Evolutionary conservation across 64 coral and sea anemone species (phyloP).

Genomic region (Catalaphyllia jardinei): DNA sequence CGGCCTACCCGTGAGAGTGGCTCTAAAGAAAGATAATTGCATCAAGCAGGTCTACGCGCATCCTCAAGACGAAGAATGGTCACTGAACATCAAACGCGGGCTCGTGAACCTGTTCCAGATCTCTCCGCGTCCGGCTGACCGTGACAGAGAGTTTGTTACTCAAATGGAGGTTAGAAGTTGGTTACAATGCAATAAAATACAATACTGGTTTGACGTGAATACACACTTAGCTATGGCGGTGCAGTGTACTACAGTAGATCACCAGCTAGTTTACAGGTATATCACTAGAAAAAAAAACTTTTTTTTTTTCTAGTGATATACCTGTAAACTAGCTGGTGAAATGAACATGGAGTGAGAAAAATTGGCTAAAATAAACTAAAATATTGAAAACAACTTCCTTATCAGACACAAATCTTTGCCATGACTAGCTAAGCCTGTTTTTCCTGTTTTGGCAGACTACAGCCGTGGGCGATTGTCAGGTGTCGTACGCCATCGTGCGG

Average conservation of each 20-base stretch:
- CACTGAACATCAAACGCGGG: conserved; percentile 77
- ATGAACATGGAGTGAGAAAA: no score
- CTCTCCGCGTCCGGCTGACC: not conserved
- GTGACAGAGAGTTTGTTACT: conserved; percentile 6
- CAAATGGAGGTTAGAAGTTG: conserved; percentile 54
- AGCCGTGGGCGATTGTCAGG: conserved; percentile 69
- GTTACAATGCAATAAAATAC: not conserved
- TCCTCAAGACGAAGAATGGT: conserved; percentile 54
- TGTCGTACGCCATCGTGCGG: conserved; percentile 47
- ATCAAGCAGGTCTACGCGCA: conserved; percentile 59
- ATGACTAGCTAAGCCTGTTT: not conserved
- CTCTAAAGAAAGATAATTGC: not conserved
- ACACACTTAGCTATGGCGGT: no score
- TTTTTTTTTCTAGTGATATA: no score
- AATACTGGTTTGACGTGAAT: no score
- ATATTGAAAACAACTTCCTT: no score
- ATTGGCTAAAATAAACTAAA: no score
- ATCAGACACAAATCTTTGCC: no score
- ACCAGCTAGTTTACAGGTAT: no score
- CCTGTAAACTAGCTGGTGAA: no score
- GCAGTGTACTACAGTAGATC: no score
- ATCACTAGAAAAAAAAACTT: no score
- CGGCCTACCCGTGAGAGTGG: not conserved
- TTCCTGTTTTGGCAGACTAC: conserved; percentile 21
- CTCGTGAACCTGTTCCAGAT: conserved; percentile 75